Conservation (phyloP, 2,888 invertebrate genomes). For the Perizoma affinitatum region DNA sequence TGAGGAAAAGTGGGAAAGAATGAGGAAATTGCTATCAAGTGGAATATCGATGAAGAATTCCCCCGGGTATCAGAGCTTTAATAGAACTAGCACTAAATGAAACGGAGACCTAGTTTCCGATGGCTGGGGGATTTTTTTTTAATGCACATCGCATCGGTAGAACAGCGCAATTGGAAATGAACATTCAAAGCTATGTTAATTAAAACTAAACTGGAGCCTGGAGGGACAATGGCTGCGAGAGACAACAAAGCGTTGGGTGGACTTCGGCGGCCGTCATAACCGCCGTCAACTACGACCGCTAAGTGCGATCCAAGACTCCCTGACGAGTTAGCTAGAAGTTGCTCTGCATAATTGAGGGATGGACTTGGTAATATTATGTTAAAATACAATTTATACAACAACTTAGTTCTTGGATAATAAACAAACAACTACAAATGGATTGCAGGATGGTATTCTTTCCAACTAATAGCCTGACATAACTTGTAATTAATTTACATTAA, state of each 20-base stretch:
- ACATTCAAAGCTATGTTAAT: constrained; percentile 71
- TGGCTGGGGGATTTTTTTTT: constrained; percentile 39
- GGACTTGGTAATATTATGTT: constrained; percentile 36
- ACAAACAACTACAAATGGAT: constrained; percentile 6
- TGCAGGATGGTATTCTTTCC: constrained; percentile 2
- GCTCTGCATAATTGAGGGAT: constrained; percentile 39
- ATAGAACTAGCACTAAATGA: constrained; percentile 62
- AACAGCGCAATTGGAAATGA: constrained; percentile 61
- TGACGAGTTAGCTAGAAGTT: constrained; percentile 48
- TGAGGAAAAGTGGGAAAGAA: constrained; percentile 39
- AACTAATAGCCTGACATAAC: neutral
- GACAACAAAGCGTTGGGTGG: constrained; percentile 65
- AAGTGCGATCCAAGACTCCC: constrained; percentile 61
- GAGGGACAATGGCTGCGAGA: constrained; percentile 60
- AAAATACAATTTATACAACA: constrained; percentile 21
- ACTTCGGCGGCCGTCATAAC: constrained; percentile 62
- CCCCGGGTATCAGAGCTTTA: constrained; percentile 56
- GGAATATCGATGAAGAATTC: constrained; percentile 55
- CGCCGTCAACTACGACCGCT: constrained; percentile 62
- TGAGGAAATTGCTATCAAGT: constrained; percentile 46
- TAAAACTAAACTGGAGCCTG: constrained; percentile 69
- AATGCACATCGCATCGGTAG: constrained; percentile 50
- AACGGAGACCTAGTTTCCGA: constrained; percentile 56
- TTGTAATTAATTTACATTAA: constrained; percentile 3
- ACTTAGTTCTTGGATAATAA: constrained; percentile 14